A percentile compares a stretch with the other conserved stretches of the same genome.
These are phyloP conservation scores for roundworm (Caenorhabditis elegans) DNA, from an alignment of 1,140 invertebrate genomes.

Conservation along the genomic window DNA sequence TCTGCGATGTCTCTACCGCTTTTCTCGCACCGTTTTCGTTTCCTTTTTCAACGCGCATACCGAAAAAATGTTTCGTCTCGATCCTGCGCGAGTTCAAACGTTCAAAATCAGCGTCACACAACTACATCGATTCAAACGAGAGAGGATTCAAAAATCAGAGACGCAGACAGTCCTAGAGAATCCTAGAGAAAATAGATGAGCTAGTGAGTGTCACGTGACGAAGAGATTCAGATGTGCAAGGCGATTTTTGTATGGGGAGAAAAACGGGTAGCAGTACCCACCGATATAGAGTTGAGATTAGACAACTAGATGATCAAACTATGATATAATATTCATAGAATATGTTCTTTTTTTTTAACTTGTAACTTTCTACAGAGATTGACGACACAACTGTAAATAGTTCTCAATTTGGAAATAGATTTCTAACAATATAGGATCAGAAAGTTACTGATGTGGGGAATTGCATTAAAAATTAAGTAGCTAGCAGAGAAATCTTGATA, in stretches of 20 bases:
- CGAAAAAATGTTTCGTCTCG: background rate
- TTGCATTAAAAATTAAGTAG: no score
- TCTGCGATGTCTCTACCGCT: background rate
- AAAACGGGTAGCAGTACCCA: no score
- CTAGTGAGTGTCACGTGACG: background rate
- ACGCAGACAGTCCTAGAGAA: background rate
- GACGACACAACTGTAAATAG: no score
- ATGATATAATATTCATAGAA: background rate
- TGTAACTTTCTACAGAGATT: no score
- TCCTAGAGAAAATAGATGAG: background rate
- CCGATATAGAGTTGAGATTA: background rate
- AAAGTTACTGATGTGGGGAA: no score
- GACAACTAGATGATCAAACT: slow-evolving; percentile 3
- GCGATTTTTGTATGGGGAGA: background rate
- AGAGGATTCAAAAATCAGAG: background rate
- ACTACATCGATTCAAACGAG: background rate
- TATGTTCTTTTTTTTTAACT: background rate
- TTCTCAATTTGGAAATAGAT: no score
- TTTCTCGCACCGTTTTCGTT: background rate
- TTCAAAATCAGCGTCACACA: background rate
- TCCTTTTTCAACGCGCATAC: background rate
- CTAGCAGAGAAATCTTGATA: no score
- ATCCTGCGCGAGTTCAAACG: slow-evolving; percentile 5
- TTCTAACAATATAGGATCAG: no score
- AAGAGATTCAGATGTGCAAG: background rate